These are phyloP conservation scores for Melanotaenia nigrans DNA, from an alignment of 2,797 vertebrate genomes.

Conservation along the genomic window DNA sequence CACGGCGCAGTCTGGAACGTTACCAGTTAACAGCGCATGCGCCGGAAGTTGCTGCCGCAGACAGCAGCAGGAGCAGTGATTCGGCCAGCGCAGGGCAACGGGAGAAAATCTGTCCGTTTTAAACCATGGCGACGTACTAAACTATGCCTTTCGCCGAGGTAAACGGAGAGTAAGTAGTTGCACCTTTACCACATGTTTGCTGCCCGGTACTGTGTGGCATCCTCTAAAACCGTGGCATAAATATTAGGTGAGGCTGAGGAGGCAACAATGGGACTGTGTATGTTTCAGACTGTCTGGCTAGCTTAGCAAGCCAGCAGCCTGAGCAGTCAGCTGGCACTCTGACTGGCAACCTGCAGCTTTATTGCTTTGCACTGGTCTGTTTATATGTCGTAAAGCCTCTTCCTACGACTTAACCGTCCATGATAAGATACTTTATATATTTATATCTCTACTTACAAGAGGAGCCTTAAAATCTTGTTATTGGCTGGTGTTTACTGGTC, in stretches of 20 bases:
- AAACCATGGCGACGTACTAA: conserved; percentile 82
- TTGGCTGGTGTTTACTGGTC: conserved; percentile 30
- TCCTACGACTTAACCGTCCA: neutral
- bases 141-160: conserved; percentile 78
- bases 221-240: conserved; percentile 35
- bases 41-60: conserved; percentile 86
- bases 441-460: neutral
- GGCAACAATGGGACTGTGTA: conserved; percentile 85
- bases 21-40: conserved; percentile 76
- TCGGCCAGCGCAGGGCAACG: conserved; percentile 80
- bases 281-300: conserved; percentile 71
- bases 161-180: conserved; percentile 83
- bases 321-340: conserved; percentile 73
- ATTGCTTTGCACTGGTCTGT: conserved; percentile 25
- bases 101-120: conserved; percentile 78
- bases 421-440: neutral
- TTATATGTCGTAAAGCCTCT: neutral
- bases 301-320: conserved; percentile 72
- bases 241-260: conserved; percentile 60
- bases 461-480: neutral
- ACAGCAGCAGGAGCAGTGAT: conserved; percentile 88
- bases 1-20: conserved; percentile 59
- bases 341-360: conserved; percentile 60
- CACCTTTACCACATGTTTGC: conserved; percentile 35
- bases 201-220: conserved; percentile 34